Conservation (phyloP, 1,140 invertebrate species). For the Acromyrmex echinatior region DNA sequence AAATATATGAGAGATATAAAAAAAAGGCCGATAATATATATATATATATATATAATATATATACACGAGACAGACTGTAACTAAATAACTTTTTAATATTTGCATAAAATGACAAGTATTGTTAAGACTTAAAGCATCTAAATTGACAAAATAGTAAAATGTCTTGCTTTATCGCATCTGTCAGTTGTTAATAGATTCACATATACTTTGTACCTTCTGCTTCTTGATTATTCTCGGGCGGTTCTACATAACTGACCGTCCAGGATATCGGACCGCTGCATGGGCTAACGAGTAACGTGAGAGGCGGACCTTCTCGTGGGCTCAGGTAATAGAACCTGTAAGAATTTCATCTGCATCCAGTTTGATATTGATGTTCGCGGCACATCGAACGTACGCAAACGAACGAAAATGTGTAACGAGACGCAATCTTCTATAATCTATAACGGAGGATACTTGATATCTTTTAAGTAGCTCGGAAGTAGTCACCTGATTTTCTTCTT, state of each 20-base stretch:
- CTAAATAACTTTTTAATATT: not conserved
- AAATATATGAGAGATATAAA: too few relatives aligned
- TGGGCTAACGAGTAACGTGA: conserved; percentile 84
- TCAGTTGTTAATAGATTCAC: conserved; percentile 16
- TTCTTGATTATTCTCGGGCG: conserved; percentile 82
- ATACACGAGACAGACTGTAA: not conserved
- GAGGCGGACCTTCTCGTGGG: conserved; percentile 82
- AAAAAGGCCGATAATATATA: too few relatives aligned
- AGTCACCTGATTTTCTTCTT: too few relatives aligned
- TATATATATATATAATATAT: too few relatives aligned
- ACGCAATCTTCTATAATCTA: not conserved
- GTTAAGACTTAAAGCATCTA: not conserved
- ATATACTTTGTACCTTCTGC: conserved; percentile 80
- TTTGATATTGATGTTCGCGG: conserved; percentile 80
- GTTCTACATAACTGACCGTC: conserved; percentile 84
- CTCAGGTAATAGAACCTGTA: conserved; percentile 85
- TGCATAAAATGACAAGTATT: not conserved
- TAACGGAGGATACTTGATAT: too few relatives aligned
- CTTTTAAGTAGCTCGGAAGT: too few relatives aligned
- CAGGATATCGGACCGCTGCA: conserved; percentile 85
- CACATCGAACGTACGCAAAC: conserved; percentile 57
- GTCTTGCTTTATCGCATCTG: not conserved
- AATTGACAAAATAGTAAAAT: not conserved
- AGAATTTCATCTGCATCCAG: conserved; percentile 85
- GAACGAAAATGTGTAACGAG: not conserved